Conservation (phyloP, 2,797 vertebrate species). For the Coregonus sp. region DNA sequence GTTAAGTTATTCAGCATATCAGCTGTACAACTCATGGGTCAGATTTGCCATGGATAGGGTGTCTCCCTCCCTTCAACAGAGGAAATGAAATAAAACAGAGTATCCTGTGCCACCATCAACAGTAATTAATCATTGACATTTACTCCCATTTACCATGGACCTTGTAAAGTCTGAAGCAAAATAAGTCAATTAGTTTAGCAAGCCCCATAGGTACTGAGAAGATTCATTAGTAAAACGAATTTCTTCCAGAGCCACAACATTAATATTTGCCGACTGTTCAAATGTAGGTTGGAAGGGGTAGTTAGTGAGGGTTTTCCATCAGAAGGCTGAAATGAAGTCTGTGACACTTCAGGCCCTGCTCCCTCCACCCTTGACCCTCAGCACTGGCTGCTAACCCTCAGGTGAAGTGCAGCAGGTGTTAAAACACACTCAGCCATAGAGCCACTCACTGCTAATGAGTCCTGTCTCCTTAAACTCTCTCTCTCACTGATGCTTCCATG, state of each 20-base stretch:
- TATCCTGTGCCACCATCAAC: conserved; percentile 49
- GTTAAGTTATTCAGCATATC: conserved; percentile 28
- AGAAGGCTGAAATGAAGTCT: conserved; percentile 69
- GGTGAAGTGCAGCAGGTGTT: conserved; percentile 81
- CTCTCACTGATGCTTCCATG: conserved; percentile 50
- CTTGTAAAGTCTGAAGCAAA: conserved; percentile 31
- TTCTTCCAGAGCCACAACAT: conserved; percentile 30
- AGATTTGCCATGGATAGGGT: conserved; percentile 38
- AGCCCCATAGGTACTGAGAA: conserved; percentile 20
- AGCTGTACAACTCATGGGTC: conserved; percentile 32
- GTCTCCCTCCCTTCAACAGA: conserved; percentile 34
- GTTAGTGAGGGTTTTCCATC: conserved; percentile 65
- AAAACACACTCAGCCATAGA: conserved; percentile 75
- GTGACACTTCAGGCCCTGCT: conserved; percentile 64
- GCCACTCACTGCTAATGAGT: conserved; percentile 72
- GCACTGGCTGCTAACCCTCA: conserved; percentile 63
- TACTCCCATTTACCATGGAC: conserved; percentile 44
- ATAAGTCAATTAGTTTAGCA: conserved; percentile 26
- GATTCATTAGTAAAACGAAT: conserved; percentile 27
- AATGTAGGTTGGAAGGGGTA: conserved; percentile 64
- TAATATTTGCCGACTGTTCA: conserved; percentile 62
- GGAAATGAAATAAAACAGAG: conserved; percentile 40
- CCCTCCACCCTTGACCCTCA: conserved; percentile 32
- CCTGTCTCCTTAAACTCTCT: conserved; percentile 49
- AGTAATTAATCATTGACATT: conserved; percentile 63